A percentile compares a stretch with the other conserved stretches of the same genome.
Evolutionary conservation across 2,113 vertebrate genomes (phyloP).

Genomic region (Cranoglanis bouderius): DNA sequence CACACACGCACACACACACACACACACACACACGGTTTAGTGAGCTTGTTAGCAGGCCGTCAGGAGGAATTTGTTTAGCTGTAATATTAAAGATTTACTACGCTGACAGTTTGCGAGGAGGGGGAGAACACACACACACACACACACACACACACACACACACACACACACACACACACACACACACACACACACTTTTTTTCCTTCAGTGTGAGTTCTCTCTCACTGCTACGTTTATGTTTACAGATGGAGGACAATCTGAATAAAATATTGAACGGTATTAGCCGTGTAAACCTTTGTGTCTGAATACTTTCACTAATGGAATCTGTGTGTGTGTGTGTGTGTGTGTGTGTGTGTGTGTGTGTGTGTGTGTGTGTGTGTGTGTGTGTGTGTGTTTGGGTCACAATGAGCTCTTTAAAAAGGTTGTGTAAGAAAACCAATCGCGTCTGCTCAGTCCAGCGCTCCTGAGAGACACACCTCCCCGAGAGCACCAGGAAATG

Average conservation of each 20-base stretch:
- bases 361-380: background rate
- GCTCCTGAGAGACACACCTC: too few species aligned
- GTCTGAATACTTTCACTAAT: background rate
- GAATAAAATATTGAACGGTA: background rate
- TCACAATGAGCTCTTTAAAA: too few species aligned
- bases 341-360: background rate
- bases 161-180: too few species aligned
- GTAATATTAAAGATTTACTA: conserved; percentile 1
- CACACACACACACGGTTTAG: background rate
- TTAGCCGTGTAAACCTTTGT: background rate
- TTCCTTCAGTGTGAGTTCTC: background rate
- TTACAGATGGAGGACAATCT: background rate
- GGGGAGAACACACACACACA: background rate
- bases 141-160: too few species aligned
- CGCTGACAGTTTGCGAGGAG: background rate
- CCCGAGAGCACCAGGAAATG: too few species aligned
- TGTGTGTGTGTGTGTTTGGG: too few species aligned
- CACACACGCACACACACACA: background rate
- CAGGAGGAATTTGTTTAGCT: background rate
- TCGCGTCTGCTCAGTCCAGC: too few species aligned
- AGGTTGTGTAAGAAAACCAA: too few species aligned
- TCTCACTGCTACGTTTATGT: too few species aligned
- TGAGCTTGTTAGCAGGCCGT: too few species aligned
- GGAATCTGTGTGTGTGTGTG: background rate
- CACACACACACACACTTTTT: background rate